phyloP scores from a whole-genome alignment of 2,797 vertebrate genomes.

The Neopelma chrysocephalum region DNA sequence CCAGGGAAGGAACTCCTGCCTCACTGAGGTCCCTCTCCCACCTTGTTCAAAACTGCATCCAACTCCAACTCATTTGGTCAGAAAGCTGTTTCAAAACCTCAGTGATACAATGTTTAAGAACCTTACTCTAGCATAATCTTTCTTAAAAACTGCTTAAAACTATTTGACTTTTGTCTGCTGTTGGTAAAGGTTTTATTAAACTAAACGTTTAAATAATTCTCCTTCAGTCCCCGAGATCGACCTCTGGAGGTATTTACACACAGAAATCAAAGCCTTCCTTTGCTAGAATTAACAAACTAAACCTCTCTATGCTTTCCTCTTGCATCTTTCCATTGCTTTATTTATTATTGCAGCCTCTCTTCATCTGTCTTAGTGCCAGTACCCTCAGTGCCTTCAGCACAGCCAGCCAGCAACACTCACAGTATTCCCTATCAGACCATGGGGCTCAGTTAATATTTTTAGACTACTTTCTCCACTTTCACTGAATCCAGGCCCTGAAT shows the following conservation, averaged over 20 bases:
- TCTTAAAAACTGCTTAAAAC: not conserved
- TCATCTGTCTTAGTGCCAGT: not conserved
- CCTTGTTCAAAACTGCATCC: fast-evolving
- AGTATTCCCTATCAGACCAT: not conserved
- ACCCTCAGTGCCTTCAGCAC: not conserved
- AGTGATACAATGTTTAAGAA: not conserved
- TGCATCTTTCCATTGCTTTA: not conserved
- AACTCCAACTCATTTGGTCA: not conserved
- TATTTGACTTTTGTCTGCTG: not conserved
- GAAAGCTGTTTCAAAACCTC: not conserved
- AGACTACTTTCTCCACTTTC: not conserved
- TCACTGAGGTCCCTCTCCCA: not conserved
- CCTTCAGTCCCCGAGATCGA: not conserved
- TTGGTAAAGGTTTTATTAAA: not conserved
- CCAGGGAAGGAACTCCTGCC: not conserved
- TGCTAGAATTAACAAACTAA: not conserved
- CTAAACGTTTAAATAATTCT: not conserved
- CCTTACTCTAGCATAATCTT: not conserved
- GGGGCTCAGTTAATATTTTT: not conserved
- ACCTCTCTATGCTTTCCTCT: not conserved
- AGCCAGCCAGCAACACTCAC: not conserved
- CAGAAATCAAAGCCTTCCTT: not conserved
- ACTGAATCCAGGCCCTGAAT: not conserved
- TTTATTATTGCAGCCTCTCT: not conserved
- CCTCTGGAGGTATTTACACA: not conserved